A percentile compares a stretch with the other conserved stretches of the same genome.
Conservation (phyloP, 30 jellyfish, hydroid and myxozoan genomes). For the Pseudorhiza aurosa region DNA sequence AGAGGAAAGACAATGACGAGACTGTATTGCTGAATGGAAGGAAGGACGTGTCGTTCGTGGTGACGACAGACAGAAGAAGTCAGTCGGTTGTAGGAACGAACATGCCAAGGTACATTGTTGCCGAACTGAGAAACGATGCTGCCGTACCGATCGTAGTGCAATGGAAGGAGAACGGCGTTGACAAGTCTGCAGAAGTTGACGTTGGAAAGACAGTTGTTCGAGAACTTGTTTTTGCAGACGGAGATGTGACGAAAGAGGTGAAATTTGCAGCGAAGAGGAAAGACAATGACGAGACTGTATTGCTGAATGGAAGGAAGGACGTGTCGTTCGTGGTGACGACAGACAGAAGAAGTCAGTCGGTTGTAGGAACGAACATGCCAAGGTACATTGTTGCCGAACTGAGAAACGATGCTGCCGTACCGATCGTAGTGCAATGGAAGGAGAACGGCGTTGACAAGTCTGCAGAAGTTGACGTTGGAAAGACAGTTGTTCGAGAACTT, state of each 20-base stretch:
- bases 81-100: not conserved
- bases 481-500: not conserved
- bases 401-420: constrained; percentile 17
- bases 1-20: constrained; percentile 9
- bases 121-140: constrained; percentile 2
- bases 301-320: not conserved
- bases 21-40: not conserved
- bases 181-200: not conserved
- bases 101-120: not conserved
- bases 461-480: constrained; percentile 1
- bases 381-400: constrained; percentile 19
- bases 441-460: constrained; percentile 16
- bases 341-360: not conserved
- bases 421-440: constrained; percentile 10
- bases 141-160: not conserved
- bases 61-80: not conserved
- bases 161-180: constrained; percentile 7
- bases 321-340: not conserved
- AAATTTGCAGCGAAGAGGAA: constrained; percentile 15
- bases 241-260: not conserved
- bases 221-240: not conserved
- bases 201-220: not conserved
- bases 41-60: not conserved
- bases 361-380: constrained; percentile 7
- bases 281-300: not conserved